Evolutionary conservation across 2,797 vertebrate species (phyloP), one percentile per base, ranked within the genome.

Genomic region (Craterocephalus amniculus): DNA sequence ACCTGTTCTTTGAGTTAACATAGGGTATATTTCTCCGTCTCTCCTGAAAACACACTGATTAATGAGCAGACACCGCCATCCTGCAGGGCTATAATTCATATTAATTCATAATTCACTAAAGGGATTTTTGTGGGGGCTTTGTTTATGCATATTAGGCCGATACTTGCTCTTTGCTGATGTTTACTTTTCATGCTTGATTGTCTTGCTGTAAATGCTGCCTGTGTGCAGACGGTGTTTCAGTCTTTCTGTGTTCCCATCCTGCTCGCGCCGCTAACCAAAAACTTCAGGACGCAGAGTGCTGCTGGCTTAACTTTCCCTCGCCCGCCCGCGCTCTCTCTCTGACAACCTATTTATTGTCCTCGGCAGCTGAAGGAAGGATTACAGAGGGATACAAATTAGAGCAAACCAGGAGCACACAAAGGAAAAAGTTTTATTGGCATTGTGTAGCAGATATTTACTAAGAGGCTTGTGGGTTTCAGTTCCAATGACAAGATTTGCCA

Each of bases 31-130:
- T 78, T 57, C 74, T 69, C 63, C 57, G 49, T 63, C 74, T 70
- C 69, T 31, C 0, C 64, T 74, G 78, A 80, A 85, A 88, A 70
- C 64, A 43, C 70, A 56, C 74, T 90, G 90, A 90, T 90, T 84
- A 90, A 91, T 85, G 86, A 89, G 85, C 79, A 55, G 65, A 58
- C 72, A 51, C 72, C 1, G 31, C 72, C 10, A 75, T 73, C 68
- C 83, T 81, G 78, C 78, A 74, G 76, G 66, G 70, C 84, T 75
- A 83, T 91, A 88, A 91, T 87, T 92, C 87, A 88, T 67, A 73
- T 79, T 70, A 83, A 88, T 87, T 91, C 83, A 91, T 89, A 88
- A 90, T 87, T 91, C 62, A 74, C 73, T 34, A 71, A 70, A 74
- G 80, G 78, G 73, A 58, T 78, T 88, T 88, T 77, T 74, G 63